Evolutionary conservation across 2,888 invertebrate species (phyloP).

Genomic region (Chironomus riparius): DNA sequence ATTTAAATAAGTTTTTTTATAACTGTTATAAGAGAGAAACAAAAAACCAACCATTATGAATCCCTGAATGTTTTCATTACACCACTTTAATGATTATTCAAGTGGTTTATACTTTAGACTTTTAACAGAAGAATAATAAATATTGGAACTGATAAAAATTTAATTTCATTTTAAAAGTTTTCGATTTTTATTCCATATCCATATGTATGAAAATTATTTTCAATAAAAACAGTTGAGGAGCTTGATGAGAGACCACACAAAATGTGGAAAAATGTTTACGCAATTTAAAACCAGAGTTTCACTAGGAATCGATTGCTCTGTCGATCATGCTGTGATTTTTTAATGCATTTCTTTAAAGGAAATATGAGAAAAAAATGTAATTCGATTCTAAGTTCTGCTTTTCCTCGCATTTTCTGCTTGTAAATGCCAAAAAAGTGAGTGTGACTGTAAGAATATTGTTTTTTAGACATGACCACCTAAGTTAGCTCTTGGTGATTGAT

Average conservation of each 20-base stretch:
- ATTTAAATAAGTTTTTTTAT: neutral
- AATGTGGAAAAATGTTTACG: neutral
- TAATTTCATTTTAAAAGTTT: constrained; percentile 5
- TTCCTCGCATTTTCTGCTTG: neutral
- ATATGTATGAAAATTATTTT: neutral
- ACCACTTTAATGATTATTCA: neutral
- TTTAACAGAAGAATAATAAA: neutral
- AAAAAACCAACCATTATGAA: neutral
- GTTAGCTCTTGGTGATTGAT: no score
- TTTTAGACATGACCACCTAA: neutral
- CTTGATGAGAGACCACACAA: constrained; percentile 21
- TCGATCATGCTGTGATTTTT: constrained; percentile 22
- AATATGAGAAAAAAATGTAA: neutral
- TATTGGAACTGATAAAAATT: neutral
- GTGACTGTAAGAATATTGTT: neutral
- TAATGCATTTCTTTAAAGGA: constrained; percentile 2
- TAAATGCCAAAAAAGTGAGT: no score
- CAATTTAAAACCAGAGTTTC: constrained; percentile 21
- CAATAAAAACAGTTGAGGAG: neutral
- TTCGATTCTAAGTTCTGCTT: constrained; percentile 4
- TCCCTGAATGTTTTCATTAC: constrained; percentile 10
- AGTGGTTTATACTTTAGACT: neutral
- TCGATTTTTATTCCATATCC: neutral
- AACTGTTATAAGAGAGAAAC: no score
- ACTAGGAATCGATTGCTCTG: neutral